These are phyloP conservation scores for Baryphthengus martii DNA, from an alignment of 2,113 vertebrate genomes.

Conservation along the genomic window DNA sequence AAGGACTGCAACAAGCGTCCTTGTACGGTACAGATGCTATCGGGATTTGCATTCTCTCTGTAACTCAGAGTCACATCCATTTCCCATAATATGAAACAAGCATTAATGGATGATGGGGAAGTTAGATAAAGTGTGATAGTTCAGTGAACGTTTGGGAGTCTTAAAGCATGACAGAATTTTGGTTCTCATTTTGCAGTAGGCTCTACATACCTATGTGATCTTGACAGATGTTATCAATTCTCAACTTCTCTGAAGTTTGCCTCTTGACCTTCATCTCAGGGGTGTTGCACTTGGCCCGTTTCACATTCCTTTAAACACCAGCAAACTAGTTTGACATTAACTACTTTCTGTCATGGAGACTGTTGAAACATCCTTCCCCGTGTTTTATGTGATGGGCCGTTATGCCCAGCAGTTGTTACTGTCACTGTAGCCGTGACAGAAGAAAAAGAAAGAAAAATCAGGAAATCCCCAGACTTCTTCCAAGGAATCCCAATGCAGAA, in stretches of 20 bases:
- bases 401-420: not conserved
- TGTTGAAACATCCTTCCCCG: not conserved
- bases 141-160: not conserved
- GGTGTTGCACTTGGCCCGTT: not conserved
- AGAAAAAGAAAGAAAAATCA: not conserved
- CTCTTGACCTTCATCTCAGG: not conserved
- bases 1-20: not conserved
- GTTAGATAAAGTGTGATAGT: not conserved
- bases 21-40: not conserved
- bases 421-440: not conserved
- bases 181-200: not conserved
- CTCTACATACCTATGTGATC: not conserved
- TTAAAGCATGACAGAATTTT: not conserved
- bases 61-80: not conserved
- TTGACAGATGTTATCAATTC: not conserved
- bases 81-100: not conserved
- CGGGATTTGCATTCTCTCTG: accelerated
- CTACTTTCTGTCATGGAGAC: not conserved
- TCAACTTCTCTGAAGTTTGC: not conserved
- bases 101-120: not conserved
- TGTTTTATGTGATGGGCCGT: not conserved
- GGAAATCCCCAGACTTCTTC: not conserved
- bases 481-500: not conserved
- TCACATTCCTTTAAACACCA: not conserved
- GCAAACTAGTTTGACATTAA: not conserved